Base-by-base conservation (phyloP, 2,113 vertebrate species). In the Perognathus longimembris region DNA sequence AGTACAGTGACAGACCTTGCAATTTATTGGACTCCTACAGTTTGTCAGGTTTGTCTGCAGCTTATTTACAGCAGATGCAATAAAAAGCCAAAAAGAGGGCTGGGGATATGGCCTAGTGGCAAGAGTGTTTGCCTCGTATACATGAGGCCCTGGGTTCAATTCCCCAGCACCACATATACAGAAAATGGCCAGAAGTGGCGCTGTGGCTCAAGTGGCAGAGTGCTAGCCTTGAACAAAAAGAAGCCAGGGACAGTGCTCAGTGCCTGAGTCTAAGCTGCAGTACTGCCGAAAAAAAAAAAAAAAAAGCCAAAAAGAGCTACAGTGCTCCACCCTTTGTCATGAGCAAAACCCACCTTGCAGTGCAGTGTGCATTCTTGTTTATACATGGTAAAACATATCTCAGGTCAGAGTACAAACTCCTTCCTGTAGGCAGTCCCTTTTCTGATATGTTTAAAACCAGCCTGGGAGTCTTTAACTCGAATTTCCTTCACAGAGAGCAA, bases 71-170 rank as follows among this genome's bases (percentile, higher is more conserved):
- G 96, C 92, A 97, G 95, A 26, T 45, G 1, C 63, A 96, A 96
- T 97, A 94, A 96, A 96, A 92, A 89, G 87, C 92, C 96, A 89
- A 95, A 93, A 85, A 96, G 24, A 10, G 54, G n/a, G n/a, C n/a
- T n/a, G n/a, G n/a, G n/a, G n/a, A n/a, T n/a, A n/a, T n/a, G n/a
- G n/a, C n/a, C n/a, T n/a, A n/a, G n/a, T n/a, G n/a, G n/a, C n/a
- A n/a, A n/a, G n/a, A n/a, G n/a, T n/a, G n/a, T n/a, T n/a, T n/a
- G n/a, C n/a, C n/a, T n/a, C n/a, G n/a, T n/a, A n/a, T n/a, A n/a
- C n/a, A n/a, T n/a, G n/a, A n/a, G n/a, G n/a, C n/a, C n/a, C n/a
- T n/a, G n/a, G n/a, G n/a, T n/a, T n/a, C n/a, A n/a, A n/a, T n/a
- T n/a, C n/a, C n/a, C n/a, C n/a, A n/a, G n/a, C n/a, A n/a, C n/a